Evolutionary conservation across 1,140 invertebrate genomes (phyloP), one percentile per base, ranked within the genome.

Genomic region (Vanessa atalanta): DNA sequence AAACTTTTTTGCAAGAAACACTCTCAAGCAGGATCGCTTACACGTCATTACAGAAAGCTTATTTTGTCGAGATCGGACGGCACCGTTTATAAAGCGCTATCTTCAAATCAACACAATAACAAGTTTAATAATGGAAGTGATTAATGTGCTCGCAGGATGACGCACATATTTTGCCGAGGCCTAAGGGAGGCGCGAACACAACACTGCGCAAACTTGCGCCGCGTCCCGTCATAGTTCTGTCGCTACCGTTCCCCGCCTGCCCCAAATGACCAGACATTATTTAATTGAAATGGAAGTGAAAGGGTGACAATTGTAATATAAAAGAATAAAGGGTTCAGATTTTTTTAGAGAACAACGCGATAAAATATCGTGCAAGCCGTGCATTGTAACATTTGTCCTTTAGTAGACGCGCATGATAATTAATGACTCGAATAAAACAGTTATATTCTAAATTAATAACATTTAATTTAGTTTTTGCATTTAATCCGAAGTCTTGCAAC

Each of bases 261-360:
- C 88, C 83, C 88, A 93, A 93, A 91, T 93, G 90, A 93, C 89
- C 89, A 93, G 90, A 93, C 90, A 93, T 93, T 93, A 93, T 93
- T 93, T 93, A 93, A 93, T 93, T 91, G 91, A 93, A 91, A 87
- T 89, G 79, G 78, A 87, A 91, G 86, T 86, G 82, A 93, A 93
- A 93, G 91, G 91, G 91, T 93, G 89, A 93, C 91, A 90, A 93
- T 91, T 90, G 91, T 87, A 88, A 91, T 93, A 91, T 85, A 90
- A 91, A 88, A 88, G 83, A 86, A 89, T 57, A 88, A 90, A 88
- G 86, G 91, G 88, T 86, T 87, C 81, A 79, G 72, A 61, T 71
- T 88, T 90, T 90, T 91, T 89, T 85, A 81, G 75, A 86, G 77
- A 86, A 83, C 79, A 75, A 70, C 65, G 79, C 82, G 84, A 90